Conservation (phyloP, 2,888 invertebrate species). For the Caprella mutica region DNA sequence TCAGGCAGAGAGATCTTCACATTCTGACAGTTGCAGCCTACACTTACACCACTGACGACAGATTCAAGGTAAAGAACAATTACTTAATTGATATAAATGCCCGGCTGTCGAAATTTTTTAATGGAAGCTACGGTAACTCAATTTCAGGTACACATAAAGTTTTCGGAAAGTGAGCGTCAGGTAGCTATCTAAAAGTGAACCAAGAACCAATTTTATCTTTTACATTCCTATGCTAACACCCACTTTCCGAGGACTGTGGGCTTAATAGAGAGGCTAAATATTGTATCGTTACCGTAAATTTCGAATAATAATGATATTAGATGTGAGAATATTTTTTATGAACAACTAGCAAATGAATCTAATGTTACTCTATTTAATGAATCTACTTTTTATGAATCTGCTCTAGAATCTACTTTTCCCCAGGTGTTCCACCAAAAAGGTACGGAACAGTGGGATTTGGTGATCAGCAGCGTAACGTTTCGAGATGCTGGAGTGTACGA, state of each 20-base stretch:
- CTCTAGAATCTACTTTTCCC: too few relatives aligned
- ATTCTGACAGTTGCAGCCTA: conserved; percentile 22
- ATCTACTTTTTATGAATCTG: too few relatives aligned
- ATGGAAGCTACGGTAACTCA: not conserved
- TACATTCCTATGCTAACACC: too few relatives aligned
- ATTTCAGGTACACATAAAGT: not conserved
- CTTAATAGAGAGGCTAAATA: too few relatives aligned
- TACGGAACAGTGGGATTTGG: conserved; percentile 28
- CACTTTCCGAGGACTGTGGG: too few relatives aligned
- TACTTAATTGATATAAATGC: not conserved
- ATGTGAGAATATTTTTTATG: not conserved
- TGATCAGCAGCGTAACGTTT: conserved; percentile 28
- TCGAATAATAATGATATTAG: not conserved
- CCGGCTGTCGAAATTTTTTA: not conserved
- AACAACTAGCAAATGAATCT: not conserved
- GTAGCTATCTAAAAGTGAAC: too few relatives aligned
- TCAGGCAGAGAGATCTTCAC: conserved; percentile 18
- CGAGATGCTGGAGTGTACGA: conserved; percentile 28
- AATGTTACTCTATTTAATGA: not conserved
- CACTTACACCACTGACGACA: conserved; percentile 24
- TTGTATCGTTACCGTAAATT: not conserved
- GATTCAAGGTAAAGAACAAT: conserved; percentile 17
- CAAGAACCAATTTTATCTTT: too few relatives aligned
- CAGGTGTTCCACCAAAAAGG: conserved; percentile 30
- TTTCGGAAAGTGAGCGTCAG: too few relatives aligned